Evolutionary conservation across 2,797 vertebrate genomes (phyloP), one percentile per base, ranked within the genome.

Genomic region (Rhinella marina): DNA sequence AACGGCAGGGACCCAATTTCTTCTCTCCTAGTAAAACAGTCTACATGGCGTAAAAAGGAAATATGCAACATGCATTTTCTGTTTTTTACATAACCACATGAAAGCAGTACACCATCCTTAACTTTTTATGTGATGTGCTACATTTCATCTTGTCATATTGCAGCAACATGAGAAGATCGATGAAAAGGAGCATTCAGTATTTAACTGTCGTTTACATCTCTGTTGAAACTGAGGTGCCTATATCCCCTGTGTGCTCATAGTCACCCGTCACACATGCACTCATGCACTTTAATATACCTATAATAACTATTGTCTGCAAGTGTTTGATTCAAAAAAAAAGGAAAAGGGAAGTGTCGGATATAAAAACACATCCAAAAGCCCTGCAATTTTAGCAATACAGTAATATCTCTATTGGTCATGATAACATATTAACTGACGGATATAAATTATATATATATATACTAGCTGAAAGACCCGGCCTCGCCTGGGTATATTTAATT

Each of bases 391-490:
- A 56, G 14, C 54, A 56, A 56, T 56, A 56, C 14, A 56, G 14
- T 7, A 16, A 41, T 56, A 56, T 2, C 12, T 56, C 54, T 56
- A 14, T 56, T 56, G 54, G 13, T 14, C 14, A 4, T 56, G 54
- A 16, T 17, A 14, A 6, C 29, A 2, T 70, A 56, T 56, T 41
- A 41, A 41, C 41, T 41, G 7, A 41, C 7, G 41, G 41, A 13
- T 56, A 13, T 56, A 14, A 12, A 14, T 54, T 11, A 90, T 78
- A 91, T 91, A 90, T 87, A 91, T 88, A 81, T 90, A 76, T 75
- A n/a, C n/a, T n/a, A n/a, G n/a, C n/a, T n/a, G n/a, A n/a, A n/a
- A n/a, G n/a, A n/a, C n/a, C n/a, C n/a, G n/a, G n/a, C n/a, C n/a
- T n/a, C n/a, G n/a, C n/a, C n/a, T n/a, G n/a, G n/a, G n/a, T n/a